Evolutionary conservation across 2,888 invertebrate genomes (phyloP), one percentile per base, ranked within the genome.

Genomic region (Cosmorhoe ocellata): DNA sequence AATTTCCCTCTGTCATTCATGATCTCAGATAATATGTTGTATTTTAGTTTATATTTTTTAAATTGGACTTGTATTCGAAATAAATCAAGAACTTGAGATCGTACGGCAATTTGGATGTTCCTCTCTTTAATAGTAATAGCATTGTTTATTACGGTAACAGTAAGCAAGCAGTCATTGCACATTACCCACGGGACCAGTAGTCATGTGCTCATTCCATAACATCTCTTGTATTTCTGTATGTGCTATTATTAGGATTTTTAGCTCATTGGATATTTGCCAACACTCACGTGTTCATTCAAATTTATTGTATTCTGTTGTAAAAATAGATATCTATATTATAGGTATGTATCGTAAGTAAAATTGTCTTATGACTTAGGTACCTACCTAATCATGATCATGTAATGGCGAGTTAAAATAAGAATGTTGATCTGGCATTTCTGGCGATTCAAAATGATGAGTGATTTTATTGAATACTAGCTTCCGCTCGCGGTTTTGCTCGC

Each of bases 191-290:
- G 67, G 78, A 76, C 63, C 63, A 66, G 66, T 64, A 76, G 76
- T 89, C 87, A 88, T 87, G 87, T 84, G 89, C 83, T 74, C 81
- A 74, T 79, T 81, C 75, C 78, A 73, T 77, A 78, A 74, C 72
- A 67, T 63, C 73, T 69, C 75, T 76, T 76, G 74, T 88, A 84
- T 84, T 84, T 86, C 77, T 81, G 81, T 75, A 63, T 76, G 71
- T 65, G 78, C 85, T 89, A 89, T 82, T 87, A 82, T 84, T 88
- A 88, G 89, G 81, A 71, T 78, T 84, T 87, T 86, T 81, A 81
- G 85, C 76, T 69, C 73, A 68, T 76, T 90, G 90, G 90, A 82
- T 58, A 62, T 69, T 65, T 77, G 89, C 90, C 90, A 90, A 71
- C 61, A 72, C 66, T 82, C 81, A 80, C 79, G 80, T 81, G 81